A percentile compares a stretch with the other conserved stretches of the same genome.
phyloP scores from a whole-genome alignment of 2,888 invertebrate species.

The Ephialtes manifestator region DNA sequence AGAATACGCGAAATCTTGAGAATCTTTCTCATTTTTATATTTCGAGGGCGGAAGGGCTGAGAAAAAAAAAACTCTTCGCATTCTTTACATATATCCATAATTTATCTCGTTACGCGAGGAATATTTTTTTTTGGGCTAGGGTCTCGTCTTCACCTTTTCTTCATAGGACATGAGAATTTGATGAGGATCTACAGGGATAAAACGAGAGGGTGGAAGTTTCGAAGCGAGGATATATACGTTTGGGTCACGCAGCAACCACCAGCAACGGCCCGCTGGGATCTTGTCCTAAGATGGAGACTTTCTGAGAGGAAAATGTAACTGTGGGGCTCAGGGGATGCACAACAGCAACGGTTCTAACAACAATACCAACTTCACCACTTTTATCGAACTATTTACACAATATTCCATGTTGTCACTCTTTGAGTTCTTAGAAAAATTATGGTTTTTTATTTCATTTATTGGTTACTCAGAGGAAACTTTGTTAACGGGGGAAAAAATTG shows the following conservation, averaged over 20 bases:
- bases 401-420: too few relatives aligned
- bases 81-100: conserved; percentile 47
- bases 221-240: conserved; percentile 1
- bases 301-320: background rate
- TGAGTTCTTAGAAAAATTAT: background rate
- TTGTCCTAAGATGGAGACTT: background rate
- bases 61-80: conserved; percentile 33
- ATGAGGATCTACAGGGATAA: background rate
- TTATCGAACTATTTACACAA: too few relatives aligned
- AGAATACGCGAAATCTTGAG: conserved; percentile 34
- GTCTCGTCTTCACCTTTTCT: conserved; percentile 15
- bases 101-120: conserved; percentile 50
- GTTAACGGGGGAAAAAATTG: too few relatives aligned
- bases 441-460: background rate
- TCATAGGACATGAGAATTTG: conserved; percentile 1
- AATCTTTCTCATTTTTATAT: conserved; percentile 23
- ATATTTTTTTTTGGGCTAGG: conserved; percentile 26
- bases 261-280: background rate
- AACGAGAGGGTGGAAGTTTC: conserved; percentile 2
- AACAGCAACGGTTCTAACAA: background rate
- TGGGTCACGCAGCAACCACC: conserved; percentile 25
- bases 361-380: too few relatives aligned
- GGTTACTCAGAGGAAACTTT: background rate
- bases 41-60: conserved; percentile 8
- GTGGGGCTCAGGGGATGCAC: background rate